Evolutionary conservation across 2,888 invertebrate genomes (phyloP), one percentile per base, ranked within the genome.

Genomic region (Suillia variegata): DNA sequence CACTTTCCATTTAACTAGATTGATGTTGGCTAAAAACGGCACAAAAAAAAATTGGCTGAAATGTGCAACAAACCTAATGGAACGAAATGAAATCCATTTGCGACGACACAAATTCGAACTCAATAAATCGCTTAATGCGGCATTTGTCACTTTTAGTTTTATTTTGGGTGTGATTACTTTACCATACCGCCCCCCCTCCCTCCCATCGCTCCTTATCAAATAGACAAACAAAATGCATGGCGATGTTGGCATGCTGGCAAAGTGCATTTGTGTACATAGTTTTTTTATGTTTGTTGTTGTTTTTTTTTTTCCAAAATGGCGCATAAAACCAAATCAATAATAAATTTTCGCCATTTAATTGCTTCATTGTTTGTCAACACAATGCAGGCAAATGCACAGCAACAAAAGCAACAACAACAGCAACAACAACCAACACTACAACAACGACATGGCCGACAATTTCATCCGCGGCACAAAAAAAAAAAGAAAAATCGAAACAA

Each of bases 291-390:
- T 38, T n/a, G 38, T 10, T 38, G 13, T 38, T 4, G 3, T 10
- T 38, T 8, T 8, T 8, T n/a, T 18, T 45, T 45, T 45, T 20
- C 18, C 4, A 45, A 45, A 45, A 45, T 45, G 20, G 3, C 20
- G 45, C 45, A 17, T 45, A 20, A 45, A 45, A 20, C 45, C 20
- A 45, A 45, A 45, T 45, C 45, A 45, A 45, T 45, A 45, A 45
- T 18, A 45, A 45, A 45, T 45, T 17, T 45, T 45, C 45, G 20
- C 4, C 45, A 45, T 45, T 45, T 45, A 18, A 45, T 18, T 45
- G 45, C 20, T 17, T 17, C 45, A 38, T 38, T 38, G 38, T 38
- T 38, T 38, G 26, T 26, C 26, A 38, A 38, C 38, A 38, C 38
- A 10, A 5, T 38, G 38, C 6, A 10, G 4, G 4, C 15, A 38